Evolutionary conservation across 2,888 invertebrate species (phyloP).

Genomic region (Germaria angustata): DNA sequence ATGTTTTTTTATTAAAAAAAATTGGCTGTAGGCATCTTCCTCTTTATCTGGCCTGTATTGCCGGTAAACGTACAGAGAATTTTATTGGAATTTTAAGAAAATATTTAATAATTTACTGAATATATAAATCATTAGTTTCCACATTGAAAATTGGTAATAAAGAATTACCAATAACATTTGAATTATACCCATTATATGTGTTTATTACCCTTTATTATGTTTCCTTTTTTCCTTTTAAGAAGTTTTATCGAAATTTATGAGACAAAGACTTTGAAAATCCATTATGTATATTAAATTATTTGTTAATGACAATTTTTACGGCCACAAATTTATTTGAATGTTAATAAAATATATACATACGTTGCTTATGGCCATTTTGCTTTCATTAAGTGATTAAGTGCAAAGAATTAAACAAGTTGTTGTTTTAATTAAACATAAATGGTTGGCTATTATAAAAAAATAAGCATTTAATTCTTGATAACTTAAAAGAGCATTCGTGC

Average conservation of each 20-base stretch:
- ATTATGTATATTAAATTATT: background rate
- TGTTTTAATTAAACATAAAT: constrained; percentile 10
- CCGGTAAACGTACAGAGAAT: too few relatives aligned
- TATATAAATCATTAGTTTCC: too few relatives aligned
- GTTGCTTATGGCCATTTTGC: background rate
- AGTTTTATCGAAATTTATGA: constrained; percentile 11
- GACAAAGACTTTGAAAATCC: background rate
- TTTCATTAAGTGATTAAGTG: background rate
- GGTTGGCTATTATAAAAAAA: background rate
- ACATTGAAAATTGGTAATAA: too few relatives aligned
- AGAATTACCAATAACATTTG: background rate
- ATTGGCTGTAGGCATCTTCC: too few relatives aligned
- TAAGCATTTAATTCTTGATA: background rate
- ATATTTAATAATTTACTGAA: too few relatives aligned
- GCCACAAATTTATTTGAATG: constrained; percentile 21
- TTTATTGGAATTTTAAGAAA: too few relatives aligned
- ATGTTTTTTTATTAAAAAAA: too few relatives aligned
- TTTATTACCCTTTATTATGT: background rate
- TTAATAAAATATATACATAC: constrained; percentile 20
- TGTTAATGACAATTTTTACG: background rate
- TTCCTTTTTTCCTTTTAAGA: background rate
- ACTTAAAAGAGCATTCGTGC: background rate
- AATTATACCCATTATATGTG: background rate
- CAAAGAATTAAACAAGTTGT: constrained; percentile 1
- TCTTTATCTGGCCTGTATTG: too few relatives aligned